These are phyloP conservation scores for Drosophila tanythrix DNA, from an alignment of 2,888 invertebrate species.

Conservation along the genomic window DNA sequence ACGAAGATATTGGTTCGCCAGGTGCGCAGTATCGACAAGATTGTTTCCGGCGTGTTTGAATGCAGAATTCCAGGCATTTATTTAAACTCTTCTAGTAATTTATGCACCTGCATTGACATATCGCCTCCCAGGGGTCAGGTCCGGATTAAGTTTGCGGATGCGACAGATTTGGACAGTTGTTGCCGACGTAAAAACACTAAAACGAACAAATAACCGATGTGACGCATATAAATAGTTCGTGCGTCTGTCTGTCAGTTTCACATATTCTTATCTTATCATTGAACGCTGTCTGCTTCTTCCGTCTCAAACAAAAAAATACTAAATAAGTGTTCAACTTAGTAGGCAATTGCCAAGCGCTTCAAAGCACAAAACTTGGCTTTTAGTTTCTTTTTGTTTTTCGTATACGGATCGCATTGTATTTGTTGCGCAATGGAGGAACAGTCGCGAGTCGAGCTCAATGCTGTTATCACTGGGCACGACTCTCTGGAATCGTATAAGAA, in stretches of 20 bases:
- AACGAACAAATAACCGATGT: slow-evolving; percentile 16
- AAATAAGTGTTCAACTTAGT: slow-evolving; percentile 44
- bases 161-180: slow-evolving; percentile 18
- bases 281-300: slow-evolving; percentile 45
- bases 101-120: slow-evolving; percentile 15
- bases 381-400: slow-evolving; percentile 19
- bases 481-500: slow-evolving; percentile 34
- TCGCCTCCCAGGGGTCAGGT: slow-evolving; percentile 34
- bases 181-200: background rate
- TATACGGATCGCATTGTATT: slow-evolving; percentile 37
- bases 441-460: slow-evolving; percentile 34
- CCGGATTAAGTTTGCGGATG: slow-evolving; percentile 23
- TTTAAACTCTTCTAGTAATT: slow-evolving; percentile 21
- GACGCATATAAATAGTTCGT: slow-evolving; percentile 36
- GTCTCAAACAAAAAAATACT: slow-evolving; percentile 42
- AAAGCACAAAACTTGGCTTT: slow-evolving; percentile 50
- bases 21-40: slow-evolving; percentile 12
- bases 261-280: slow-evolving; percentile 65
- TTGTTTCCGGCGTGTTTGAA: background rate
- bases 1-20: slow-evolving; percentile 10
- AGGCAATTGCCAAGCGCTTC: slow-evolving; percentile 53
- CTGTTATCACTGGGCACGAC: slow-evolving; percentile 26
- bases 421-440: slow-evolving; percentile 46
- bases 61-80: background rate
- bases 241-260: slow-evolving; percentile 22